phyloP scores from a whole-genome alignment of 2,888 invertebrate genomes.

The Harmothoe impar region DNA sequence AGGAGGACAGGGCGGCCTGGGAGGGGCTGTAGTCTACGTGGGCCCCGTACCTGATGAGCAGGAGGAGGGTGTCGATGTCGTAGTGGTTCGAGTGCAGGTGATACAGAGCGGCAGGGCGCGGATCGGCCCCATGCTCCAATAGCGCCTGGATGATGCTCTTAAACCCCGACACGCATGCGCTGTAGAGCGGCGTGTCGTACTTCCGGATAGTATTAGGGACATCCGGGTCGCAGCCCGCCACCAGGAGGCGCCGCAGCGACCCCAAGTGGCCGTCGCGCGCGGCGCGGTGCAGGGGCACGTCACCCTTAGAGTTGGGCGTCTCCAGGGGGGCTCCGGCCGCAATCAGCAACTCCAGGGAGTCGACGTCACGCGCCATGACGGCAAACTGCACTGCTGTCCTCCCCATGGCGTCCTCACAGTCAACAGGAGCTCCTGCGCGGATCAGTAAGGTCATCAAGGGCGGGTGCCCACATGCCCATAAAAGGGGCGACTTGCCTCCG shows the following conservation, averaged over 20 bases:
- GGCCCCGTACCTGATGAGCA: background rate
- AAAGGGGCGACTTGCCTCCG: background rate
- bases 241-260: background rate
- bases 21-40: background rate
- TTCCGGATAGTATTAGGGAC: background rate
- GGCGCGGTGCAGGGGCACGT: background rate
- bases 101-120: background rate
- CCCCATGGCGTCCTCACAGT: background rate
- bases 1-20: background rate
- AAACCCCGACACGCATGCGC: conserved; percentile 21
- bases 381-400: background rate
- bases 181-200: conserved; percentile 27
- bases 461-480: background rate
- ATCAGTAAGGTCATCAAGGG: background rate
- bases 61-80: background rate
- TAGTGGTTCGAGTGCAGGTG: background rate
- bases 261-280: conserved; percentile 32
- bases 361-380: background rate
- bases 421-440: background rate
- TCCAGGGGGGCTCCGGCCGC: background rate
- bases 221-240: conserved; percentile 41
- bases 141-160: conserved; percentile 4
- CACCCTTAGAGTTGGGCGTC: background rate
- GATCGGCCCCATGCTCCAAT: conserved; percentile 27
- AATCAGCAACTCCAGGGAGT: background rate